Conservation (phyloP, 1,140 invertebrate genomes). For the Maniola jurtina region DNA sequence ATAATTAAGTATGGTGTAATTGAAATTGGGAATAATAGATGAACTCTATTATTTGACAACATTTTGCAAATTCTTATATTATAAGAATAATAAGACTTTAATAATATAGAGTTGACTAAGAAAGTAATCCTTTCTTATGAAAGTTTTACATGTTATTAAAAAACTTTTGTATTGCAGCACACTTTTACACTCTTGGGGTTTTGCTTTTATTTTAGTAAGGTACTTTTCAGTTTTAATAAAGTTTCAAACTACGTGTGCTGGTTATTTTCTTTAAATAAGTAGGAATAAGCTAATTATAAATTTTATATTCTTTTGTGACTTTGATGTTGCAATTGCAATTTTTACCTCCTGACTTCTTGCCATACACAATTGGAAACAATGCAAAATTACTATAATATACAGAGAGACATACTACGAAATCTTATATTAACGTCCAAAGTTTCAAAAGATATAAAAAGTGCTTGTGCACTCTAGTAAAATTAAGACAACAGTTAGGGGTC, state of each 20-base stretch:
- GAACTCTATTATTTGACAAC: no score
- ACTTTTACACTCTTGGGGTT: constrained; percentile 2
- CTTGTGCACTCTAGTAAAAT: neutral
- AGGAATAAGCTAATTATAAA: no score
- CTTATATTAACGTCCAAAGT: neutral
- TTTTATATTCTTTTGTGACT: no score
- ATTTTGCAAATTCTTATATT: no score
- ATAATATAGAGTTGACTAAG: neutral
- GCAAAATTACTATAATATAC: neutral
- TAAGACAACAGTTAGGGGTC: neutral
- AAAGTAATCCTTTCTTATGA: neutral
- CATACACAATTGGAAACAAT: neutral
- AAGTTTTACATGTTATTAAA: constrained; percentile 7
- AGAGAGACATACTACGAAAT: neutral
- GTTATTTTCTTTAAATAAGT: no score
- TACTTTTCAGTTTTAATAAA: neutral
- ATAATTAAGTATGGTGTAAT: no score
- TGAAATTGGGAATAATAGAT: no score
- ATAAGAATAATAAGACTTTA: no score
- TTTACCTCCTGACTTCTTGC: no score
- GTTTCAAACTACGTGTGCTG: neutral
- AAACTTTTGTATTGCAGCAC: constrained; percentile 2
- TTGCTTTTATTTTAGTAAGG: neutral
- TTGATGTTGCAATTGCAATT: no score
- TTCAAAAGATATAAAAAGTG: constrained; percentile 1